These are phyloP conservation scores for Halcyon senegalensis DNA, from an alignment of 2,113 vertebrate genomes.

Conservation along the genomic window DNA sequence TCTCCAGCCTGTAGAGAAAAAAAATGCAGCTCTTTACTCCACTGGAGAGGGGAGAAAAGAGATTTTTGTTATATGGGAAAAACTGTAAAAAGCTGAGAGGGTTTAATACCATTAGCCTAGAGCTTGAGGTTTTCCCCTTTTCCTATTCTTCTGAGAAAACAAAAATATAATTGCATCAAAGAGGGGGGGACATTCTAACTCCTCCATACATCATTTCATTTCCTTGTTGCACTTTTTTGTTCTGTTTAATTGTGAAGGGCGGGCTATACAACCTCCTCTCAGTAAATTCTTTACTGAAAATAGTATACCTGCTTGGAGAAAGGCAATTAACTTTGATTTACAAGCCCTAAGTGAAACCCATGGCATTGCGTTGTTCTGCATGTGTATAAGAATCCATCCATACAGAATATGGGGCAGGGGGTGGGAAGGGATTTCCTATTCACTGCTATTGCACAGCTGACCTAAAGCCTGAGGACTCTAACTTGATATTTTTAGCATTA, in stretches of 20 bases:
- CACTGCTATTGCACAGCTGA: background rate
- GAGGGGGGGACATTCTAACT: background rate
- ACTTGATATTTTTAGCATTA: conserved; percentile 8
- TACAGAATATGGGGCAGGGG: background rate
- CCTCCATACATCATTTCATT: background rate
- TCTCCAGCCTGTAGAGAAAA: conserved; percentile 12
- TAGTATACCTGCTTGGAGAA: background rate
- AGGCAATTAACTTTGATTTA: background rate
- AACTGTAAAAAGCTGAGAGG: background rate
- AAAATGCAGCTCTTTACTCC: conserved; percentile 17
- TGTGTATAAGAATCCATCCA: fast-evolving
- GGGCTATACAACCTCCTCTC: background rate
- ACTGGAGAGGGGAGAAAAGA: background rate
- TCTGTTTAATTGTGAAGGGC: background rate
- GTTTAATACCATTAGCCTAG: background rate
- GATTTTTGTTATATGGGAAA: background rate
- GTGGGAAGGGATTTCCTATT: background rate
- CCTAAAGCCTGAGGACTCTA: background rate
- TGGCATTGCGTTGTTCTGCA: background rate
- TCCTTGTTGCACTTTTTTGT: background rate
- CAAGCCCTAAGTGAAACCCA: background rate
- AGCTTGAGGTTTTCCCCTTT: background rate
- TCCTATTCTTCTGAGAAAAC: background rate
- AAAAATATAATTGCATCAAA: background rate
- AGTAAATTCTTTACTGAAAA: background rate